Evolutionary conservation across 2,888 invertebrate species (phyloP).

Genomic region (Clanis bilineata): DNA sequence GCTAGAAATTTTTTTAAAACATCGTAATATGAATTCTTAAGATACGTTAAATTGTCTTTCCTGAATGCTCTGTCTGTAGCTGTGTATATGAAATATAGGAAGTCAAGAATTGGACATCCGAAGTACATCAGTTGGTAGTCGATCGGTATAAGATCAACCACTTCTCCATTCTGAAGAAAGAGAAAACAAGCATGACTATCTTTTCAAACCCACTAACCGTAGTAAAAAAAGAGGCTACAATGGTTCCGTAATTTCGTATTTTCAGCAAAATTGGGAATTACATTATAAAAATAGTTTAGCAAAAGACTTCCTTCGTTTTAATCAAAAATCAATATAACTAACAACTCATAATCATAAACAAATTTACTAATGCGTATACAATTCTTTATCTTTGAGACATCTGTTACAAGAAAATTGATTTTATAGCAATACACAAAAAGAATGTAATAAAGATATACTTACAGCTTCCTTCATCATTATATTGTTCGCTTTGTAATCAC

Average conservation of each 20-base stretch:
- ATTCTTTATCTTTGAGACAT: too few species aligned
- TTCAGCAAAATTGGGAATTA: too few species aligned
- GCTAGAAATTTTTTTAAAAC: constrained; percentile 33
- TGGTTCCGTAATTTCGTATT: too few species aligned
- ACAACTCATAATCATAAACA: too few species aligned
- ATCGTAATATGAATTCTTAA: constrained; percentile 42
- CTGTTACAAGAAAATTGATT: too few species aligned
- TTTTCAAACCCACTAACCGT: background rate
- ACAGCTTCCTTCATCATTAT: constrained; percentile 51
- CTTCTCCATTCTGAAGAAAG: constrained; percentile 20
- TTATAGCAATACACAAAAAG: background rate
- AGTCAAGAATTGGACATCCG: constrained; percentile 19
- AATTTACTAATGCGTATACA: too few species aligned
- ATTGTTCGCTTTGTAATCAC: constrained; percentile 62
- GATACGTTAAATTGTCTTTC: constrained; percentile 33
- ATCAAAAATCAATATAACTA: too few species aligned
- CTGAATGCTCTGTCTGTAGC: constrained; percentile 42
- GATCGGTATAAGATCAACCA: constrained; percentile 18
- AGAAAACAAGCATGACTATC: background rate
- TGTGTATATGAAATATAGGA: constrained; percentile 8
- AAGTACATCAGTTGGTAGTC: constrained; percentile 23
- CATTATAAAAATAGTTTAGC: too few species aligned
- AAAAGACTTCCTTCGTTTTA: too few species aligned
- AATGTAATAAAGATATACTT: constrained; percentile 30
- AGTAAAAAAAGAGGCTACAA: too few species aligned